phyloP scores from a whole-genome alignment of 2,113 vertebrate genomes.

The Callipepla squamata region DNA sequence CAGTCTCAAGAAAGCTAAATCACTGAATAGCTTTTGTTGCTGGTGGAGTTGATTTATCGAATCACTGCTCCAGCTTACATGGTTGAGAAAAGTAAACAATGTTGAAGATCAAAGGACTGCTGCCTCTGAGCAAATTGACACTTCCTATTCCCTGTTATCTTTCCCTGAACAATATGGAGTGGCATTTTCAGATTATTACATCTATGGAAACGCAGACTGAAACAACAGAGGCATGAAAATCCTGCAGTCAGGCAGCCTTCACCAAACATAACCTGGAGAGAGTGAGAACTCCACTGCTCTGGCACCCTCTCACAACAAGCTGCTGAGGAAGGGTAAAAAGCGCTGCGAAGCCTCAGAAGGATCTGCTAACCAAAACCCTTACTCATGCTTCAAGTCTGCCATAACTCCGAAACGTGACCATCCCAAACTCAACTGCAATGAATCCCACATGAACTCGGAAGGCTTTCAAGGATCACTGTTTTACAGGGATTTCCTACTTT shows the following conservation, averaged over 20 bases:
- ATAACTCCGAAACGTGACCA: not conserved
- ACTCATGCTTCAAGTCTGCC: not conserved
- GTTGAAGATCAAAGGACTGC: not conserved
- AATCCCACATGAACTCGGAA: not conserved
- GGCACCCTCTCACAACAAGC: not conserved
- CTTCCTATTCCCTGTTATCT: not conserved
- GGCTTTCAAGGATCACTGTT: not conserved
- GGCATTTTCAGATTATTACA: not conserved
- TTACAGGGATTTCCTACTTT: not conserved
- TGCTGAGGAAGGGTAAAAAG: not conserved
- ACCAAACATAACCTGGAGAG: not conserved
- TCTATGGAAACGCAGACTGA: not conserved
- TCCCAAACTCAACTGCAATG: not conserved
- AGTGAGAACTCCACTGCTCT: not conserved
- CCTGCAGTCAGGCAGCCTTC: not conserved
- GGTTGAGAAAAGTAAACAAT: not conserved
- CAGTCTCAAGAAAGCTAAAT: not conserved
- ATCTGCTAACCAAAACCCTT: not conserved
- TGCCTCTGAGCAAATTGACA: not conserved
- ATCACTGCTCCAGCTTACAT: not conserved
- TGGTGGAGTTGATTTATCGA: not conserved
- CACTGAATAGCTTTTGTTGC: not conserved
- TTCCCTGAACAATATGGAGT: not conserved
- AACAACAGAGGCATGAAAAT: not conserved
- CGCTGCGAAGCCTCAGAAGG: not conserved